Evolutionary conservation across 2,888 invertebrate species (phyloP).

Genomic region (Metacarcinus magister): DNA sequence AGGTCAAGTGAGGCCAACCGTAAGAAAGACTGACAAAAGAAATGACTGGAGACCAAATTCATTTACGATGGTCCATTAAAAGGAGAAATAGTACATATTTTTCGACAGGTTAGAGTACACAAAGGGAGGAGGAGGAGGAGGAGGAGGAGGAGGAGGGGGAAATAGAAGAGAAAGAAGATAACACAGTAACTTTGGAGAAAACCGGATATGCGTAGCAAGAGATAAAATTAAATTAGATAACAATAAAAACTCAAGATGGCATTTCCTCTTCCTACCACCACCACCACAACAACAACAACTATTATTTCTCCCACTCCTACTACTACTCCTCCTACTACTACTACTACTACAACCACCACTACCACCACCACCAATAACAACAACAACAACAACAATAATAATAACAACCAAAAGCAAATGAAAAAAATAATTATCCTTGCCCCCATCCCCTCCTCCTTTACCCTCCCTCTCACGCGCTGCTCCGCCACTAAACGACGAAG

Average conservation of each 20-base stretch:
- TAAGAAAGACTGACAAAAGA: background rate
- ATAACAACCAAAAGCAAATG: background rate
- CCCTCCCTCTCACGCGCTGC: background rate
- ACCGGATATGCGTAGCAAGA: background rate
- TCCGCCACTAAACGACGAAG: background rate
- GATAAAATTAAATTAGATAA: background rate
- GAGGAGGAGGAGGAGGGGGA: background rate
- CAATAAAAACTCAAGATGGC: background rate
- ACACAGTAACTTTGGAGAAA: background rate
- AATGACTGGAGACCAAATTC: background rate
- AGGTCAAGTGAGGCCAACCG: background rate
- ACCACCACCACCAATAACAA: background rate
- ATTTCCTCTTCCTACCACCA: too few relatives aligned
- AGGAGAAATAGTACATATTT: background rate
- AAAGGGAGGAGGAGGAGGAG: background rate
- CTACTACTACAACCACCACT: too few relatives aligned
- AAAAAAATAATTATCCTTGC: background rate
- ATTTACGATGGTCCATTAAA: background rate
- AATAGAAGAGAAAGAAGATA: background rate
- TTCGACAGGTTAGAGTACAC: constrained; percentile 15
- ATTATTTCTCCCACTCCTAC: too few relatives aligned
- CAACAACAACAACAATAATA: background rate
- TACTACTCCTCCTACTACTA: too few relatives aligned
- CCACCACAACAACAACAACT: too few relatives aligned
- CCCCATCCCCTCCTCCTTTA: background rate